phyloP scores from a whole-genome alignment of 2,113 vertebrate genomes.

The Gallinago jamesoni region DNA sequence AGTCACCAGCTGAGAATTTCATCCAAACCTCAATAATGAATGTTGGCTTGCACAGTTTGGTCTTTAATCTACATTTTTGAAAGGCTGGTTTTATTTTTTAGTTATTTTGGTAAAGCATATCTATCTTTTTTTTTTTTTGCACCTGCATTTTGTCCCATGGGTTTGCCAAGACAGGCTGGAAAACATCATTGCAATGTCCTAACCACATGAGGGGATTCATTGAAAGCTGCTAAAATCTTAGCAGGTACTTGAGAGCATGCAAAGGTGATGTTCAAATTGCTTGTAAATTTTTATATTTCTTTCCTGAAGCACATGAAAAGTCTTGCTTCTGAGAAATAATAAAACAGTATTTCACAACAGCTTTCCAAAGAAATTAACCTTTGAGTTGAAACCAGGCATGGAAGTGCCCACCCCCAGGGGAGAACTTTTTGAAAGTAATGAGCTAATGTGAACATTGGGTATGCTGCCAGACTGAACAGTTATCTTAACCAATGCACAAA shows the following conservation, averaged over 20 bases:
- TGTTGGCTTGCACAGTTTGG: neutral
- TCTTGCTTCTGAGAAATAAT: neutral
- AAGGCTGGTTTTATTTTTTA: neutral
- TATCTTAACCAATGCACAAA: neutral
- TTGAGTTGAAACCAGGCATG: neutral
- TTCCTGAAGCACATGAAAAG: neutral
- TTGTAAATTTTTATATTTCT: neutral
- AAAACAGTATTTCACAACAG: neutral
- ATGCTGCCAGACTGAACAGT: neutral
- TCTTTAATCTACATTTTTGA: neutral
- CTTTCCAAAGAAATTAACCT: slow-evolving; percentile 50
- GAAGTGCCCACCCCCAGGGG: neutral
- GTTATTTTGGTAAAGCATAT: neutral
- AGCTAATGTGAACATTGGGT: neutral
- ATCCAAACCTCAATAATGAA: neutral
- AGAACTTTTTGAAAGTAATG: neutral
- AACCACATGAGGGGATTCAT: neutral
- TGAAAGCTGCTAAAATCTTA: neutral
- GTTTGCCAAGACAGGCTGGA: neutral
- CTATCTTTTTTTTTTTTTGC: neutral
- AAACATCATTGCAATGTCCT: neutral
- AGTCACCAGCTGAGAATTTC: neutral
- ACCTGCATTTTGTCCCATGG: neutral
- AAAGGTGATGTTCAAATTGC: neutral
- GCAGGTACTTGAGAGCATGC: neutral